These are phyloP conservation scores for Ptilodon capucinus DNA, from an alignment of 2,888 invertebrate genomes.

Conservation along the genomic window DNA sequence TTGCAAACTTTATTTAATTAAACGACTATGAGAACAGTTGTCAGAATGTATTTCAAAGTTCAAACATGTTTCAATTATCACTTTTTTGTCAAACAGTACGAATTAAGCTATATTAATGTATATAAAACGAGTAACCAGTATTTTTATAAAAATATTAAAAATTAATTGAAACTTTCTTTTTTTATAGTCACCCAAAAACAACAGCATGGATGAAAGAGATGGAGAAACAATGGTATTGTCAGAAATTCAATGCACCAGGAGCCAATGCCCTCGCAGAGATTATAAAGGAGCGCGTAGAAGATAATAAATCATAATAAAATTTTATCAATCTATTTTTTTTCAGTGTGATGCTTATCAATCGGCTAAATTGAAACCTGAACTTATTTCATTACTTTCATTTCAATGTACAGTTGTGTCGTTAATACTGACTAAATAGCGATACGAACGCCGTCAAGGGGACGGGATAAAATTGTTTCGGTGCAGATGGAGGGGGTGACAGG, in stretches of 20 bases:
- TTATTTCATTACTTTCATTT: too few species aligned
- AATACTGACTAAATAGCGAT: slow-evolving; percentile 41
- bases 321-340: neutral
- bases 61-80: too few species aligned
- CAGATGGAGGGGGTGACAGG: slow-evolving; percentile 46
- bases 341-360: neutral
- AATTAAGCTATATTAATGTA: too few species aligned
- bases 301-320: neutral
- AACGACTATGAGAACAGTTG: too few species aligned
- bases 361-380: too few species aligned
- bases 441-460: slow-evolving; percentile 28
- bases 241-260: slow-evolving; percentile 40
- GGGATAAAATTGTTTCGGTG: slow-evolving; percentile 40
- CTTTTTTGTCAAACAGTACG: too few species aligned
- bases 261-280: slow-evolving; percentile 18
- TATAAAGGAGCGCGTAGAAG: slow-evolving; percentile 1
- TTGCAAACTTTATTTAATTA: too few species aligned
- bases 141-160: too few species aligned
- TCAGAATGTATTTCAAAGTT: too few species aligned
- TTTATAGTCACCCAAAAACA: slow-evolving; percentile 52
- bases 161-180: too few species aligned
- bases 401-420: slow-evolving; percentile 33
- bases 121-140: too few species aligned
- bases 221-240: slow-evolving; percentile 42
- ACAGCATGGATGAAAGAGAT: slow-evolving; percentile 51